Percentiles rank a stretch among this genome's conserved stretches.
Conservation (phyloP, 2,888 invertebrate species). For the Sclerodermus sp. region DNA sequence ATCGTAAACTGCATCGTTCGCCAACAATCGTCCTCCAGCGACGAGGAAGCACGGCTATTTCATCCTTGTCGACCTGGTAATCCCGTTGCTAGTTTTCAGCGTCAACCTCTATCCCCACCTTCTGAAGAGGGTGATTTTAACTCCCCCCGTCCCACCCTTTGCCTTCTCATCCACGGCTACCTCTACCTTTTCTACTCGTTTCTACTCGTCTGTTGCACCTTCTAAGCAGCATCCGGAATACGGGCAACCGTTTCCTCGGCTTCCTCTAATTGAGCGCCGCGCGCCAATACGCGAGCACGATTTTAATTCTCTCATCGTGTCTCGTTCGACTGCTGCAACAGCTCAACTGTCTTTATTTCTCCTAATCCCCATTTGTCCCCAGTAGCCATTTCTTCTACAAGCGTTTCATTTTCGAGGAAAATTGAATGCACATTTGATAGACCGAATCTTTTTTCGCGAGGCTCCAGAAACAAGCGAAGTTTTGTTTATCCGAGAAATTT, state of each 20-base stretch:
- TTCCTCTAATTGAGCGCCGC: conserved; percentile 38
- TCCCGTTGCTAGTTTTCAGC: conserved; percentile 19
- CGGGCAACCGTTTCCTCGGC: conserved; percentile 28
- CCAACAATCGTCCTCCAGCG: conserved; percentile 19
- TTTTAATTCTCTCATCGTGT: conserved; percentile 13
- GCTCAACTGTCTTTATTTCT: background rate
- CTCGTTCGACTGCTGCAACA: background rate
- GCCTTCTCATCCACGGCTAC: background rate
- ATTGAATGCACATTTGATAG: no score
- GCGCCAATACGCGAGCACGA: conserved; percentile 11
- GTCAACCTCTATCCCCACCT: background rate
- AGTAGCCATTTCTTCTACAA: no score
- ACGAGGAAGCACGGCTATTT: conserved; percentile 9
- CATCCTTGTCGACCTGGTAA: conserved; percentile 25
- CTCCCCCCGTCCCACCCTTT: conserved; percentile 3
- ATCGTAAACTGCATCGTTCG: conserved; percentile 31
- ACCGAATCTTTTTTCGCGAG: no score
- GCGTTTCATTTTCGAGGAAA: no score
- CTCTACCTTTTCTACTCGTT: background rate
- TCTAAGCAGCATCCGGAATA: background rate
- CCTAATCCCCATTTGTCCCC: no score
- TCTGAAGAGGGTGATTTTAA: background rate
- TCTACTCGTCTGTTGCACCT: background rate
- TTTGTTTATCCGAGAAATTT: no score
- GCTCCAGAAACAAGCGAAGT: no score